Evolutionary conservation across 2,888 invertebrate species (phyloP).

Genomic region (Agrochola litura): DNA sequence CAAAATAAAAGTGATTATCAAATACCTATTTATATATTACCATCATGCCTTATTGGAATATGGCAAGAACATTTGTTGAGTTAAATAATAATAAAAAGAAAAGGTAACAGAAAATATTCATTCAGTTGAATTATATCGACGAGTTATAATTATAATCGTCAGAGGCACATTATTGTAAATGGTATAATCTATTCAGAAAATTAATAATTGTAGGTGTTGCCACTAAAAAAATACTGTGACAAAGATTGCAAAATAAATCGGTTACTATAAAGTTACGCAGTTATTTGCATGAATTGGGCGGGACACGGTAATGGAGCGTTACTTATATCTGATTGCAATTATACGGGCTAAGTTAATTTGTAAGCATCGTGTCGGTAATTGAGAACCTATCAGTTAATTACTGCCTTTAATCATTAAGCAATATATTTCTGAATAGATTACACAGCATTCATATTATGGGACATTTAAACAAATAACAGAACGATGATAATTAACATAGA

Average conservation of each 20-base stretch:
- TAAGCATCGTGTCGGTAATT: slow-evolving; percentile 50
- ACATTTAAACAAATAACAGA: slow-evolving; percentile 53
- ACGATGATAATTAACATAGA: slow-evolving; percentile 45
- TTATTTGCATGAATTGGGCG: slow-evolving; percentile 11
- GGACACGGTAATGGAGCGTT: slow-evolving; percentile 7
- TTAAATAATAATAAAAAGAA: slow-evolving; percentile 45
- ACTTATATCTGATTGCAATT: slow-evolving; percentile 50
- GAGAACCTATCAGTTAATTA: slow-evolving; percentile 32
- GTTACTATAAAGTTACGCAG: background rate
- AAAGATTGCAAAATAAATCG: slow-evolving; percentile 4
- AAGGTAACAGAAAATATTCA: slow-evolving; percentile 39
- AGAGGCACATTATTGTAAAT: slow-evolving; percentile 56
- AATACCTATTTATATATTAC: slow-evolving; percentile 60
- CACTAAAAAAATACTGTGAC: background rate
- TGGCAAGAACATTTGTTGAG: slow-evolving; percentile 55
- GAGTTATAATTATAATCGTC: slow-evolving; percentile 15
- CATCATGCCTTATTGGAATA: slow-evolving; percentile 68
- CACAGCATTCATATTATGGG: slow-evolving; percentile 43
- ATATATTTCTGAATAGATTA: slow-evolving; percentile 61
- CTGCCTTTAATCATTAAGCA: slow-evolving; percentile 7
- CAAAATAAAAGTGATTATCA: slow-evolving; percentile 57
- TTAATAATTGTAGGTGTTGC: background rate
- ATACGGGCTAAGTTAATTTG: slow-evolving; percentile 50
- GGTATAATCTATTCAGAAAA: slow-evolving; percentile 57
- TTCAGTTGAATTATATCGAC: slow-evolving; percentile 31